A percentile compares a stretch with the other conserved stretches of the same genome.
phyloP scores from a whole-genome alignment of 1,140 invertebrate genomes.

The Musca vetustissima region DNA sequence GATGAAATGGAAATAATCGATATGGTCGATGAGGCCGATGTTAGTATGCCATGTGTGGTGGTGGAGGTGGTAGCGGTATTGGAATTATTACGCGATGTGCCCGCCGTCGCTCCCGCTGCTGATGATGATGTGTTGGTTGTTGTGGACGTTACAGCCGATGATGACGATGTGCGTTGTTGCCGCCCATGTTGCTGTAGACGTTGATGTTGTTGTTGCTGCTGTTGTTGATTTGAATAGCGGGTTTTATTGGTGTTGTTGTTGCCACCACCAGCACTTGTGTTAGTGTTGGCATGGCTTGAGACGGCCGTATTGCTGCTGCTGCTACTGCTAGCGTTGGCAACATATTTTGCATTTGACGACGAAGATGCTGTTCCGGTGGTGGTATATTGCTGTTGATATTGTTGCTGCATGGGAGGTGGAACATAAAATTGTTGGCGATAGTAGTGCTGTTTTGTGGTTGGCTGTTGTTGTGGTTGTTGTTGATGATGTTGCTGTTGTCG shows the following conservation, averaged over 20 bases:
- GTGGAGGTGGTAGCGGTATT: neutral
- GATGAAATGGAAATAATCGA: constrained; percentile 55
- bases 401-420: constrained; percentile 50
- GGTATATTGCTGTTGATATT: constrained; percentile 41
- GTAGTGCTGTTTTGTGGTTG: constrained; percentile 27
- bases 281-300: neutral
- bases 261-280: constrained; percentile 7
- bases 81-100: neutral
- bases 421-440: constrained; percentile 53
- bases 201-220: constrained; percentile 12
- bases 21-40: constrained; percentile 45
- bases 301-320: neutral
- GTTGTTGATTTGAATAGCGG: constrained; percentile 24
- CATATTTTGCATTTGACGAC: constrained; percentile 17
- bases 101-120: too few relatives aligned
- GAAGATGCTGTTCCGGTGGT: constrained; percentile 30
- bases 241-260: constrained; percentile 21
- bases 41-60: constrained; percentile 30
- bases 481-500: constrained; percentile 8
- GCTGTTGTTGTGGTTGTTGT: constrained; percentile 11
- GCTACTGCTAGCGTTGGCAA: too few relatives aligned
- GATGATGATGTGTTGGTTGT: neutral
- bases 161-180: constrained; percentile 22
- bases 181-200: constrained; percentile 14
- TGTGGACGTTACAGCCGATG: constrained; percentile 1